Evolutionary conservation across 1,140 invertebrate species (phyloP).

Genomic region (Heliothis virescens): DNA sequence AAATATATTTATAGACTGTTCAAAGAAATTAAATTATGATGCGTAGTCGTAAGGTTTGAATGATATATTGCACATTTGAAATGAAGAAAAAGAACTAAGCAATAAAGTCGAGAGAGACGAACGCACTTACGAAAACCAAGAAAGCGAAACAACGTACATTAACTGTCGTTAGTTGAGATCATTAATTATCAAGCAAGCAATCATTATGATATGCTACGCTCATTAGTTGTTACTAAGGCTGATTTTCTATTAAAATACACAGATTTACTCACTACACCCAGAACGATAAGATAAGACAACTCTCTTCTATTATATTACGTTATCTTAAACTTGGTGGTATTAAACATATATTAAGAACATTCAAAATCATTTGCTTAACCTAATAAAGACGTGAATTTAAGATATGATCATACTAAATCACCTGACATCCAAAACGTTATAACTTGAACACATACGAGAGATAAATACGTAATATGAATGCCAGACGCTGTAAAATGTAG

Average conservation of each 20-base stretch:
- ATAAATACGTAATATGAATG: conserved; percentile 15
- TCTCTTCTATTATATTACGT: conserved; percentile 10
- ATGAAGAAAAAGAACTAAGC: conserved; percentile 14
- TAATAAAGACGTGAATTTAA: conserved; percentile 5
- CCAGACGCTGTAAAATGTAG: neutral
- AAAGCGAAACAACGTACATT: conserved; percentile 64
- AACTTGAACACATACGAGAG: neutral
- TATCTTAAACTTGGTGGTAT: conserved; percentile 22
- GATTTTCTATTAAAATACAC: conserved; percentile 34
- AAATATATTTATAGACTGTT: neutral
- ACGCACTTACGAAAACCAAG: conserved; percentile 48
- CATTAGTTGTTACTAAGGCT: conserved; percentile 39
- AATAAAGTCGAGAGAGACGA: neutral
- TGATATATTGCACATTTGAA: conserved; percentile 13
- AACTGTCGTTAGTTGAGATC: conserved; percentile 49
- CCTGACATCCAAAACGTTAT: neutral
- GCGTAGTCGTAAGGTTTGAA: neutral
- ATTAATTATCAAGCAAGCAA: conserved; percentile 52
- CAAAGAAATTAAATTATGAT: neutral
- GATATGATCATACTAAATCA: neutral
- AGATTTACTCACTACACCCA: conserved; percentile 34
- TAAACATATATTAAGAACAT: conserved; percentile 3
- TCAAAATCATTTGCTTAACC: conserved; percentile 26
- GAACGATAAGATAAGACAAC: conserved; percentile 34
- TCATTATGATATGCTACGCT: conserved; percentile 45